These are phyloP conservation scores for Nothoprocta pentlandii DNA, from an alignment of 2,113 vertebrate genomes.

Conservation along the genomic window DNA sequence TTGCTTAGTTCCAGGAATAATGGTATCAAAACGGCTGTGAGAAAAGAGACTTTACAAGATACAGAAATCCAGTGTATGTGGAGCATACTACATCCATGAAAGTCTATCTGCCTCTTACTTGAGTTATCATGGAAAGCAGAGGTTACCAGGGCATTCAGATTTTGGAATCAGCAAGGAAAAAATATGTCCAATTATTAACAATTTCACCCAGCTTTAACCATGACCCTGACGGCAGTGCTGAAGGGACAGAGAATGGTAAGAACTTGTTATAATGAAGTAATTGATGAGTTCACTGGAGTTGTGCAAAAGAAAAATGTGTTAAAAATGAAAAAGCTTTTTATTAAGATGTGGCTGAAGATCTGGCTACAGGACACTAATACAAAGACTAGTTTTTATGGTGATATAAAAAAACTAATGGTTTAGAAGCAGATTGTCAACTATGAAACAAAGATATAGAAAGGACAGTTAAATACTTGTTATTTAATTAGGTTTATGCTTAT, in stretches of 20 bases:
- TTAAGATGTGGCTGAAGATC: background rate
- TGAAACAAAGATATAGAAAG: background rate
- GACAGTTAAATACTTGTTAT: background rate
- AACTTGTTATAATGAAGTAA: background rate
- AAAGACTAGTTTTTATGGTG: background rate
- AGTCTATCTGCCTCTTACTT: background rate
- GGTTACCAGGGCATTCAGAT: background rate
- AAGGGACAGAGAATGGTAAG: background rate
- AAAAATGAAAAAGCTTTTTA: background rate
- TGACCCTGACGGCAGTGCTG: background rate
- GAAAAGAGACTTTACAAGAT: background rate
- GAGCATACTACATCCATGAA: background rate
- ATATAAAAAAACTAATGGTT: background rate
- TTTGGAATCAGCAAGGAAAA: background rate
- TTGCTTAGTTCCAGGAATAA: background rate
- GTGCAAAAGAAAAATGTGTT: background rate
- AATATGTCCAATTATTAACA: background rate
- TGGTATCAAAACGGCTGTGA: background rate
- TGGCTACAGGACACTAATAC: background rate
- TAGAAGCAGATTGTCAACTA: constrained; percentile 30
- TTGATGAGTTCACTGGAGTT: background rate
- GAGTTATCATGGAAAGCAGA: background rate
- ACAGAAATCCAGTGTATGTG: background rate
- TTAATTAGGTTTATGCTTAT: background rate
- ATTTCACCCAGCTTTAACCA: background rate